phyloP scores from a whole-genome alignment of 2,113 vertebrate species.

The Petaurus breviceps region DNA sequence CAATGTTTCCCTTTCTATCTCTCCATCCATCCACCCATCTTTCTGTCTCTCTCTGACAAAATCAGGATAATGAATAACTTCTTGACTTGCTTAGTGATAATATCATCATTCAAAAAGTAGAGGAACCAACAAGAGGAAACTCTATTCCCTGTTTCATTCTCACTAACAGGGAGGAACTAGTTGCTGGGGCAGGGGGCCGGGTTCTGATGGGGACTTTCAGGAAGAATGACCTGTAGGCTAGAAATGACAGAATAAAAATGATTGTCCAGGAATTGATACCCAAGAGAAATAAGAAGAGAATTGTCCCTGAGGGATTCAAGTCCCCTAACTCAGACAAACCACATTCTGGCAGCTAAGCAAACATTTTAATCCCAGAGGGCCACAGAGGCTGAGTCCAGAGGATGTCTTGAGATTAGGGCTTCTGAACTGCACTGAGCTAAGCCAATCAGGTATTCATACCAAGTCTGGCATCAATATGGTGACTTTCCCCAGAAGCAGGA shows the following conservation, averaged over 20 bases:
- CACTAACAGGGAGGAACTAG: background rate
- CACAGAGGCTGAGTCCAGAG: background rate
- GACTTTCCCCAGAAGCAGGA: background rate
- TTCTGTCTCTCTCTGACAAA: background rate
- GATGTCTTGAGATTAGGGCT: background rate
- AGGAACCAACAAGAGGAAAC: background rate
- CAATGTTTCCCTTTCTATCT: background rate
- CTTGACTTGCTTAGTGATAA: background rate
- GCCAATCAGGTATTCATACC: background rate
- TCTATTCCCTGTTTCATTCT: background rate
- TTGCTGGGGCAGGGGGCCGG: background rate
- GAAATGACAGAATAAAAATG: background rate
- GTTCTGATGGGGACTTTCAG: background rate
- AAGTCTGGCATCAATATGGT: background rate
- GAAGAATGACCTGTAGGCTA: background rate
- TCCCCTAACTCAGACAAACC: background rate
- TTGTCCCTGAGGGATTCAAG: background rate
- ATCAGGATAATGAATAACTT: background rate
- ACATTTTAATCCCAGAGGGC: background rate
- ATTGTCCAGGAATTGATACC: background rate
- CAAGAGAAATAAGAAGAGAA: background rate
- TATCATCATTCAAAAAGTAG: background rate
- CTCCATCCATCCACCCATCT: background rate
- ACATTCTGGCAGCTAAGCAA: background rate
- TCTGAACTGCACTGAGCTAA: background rate